phyloP scores from a whole-genome alignment of 2,888 invertebrate species.

The Apantesis nais region DNA sequence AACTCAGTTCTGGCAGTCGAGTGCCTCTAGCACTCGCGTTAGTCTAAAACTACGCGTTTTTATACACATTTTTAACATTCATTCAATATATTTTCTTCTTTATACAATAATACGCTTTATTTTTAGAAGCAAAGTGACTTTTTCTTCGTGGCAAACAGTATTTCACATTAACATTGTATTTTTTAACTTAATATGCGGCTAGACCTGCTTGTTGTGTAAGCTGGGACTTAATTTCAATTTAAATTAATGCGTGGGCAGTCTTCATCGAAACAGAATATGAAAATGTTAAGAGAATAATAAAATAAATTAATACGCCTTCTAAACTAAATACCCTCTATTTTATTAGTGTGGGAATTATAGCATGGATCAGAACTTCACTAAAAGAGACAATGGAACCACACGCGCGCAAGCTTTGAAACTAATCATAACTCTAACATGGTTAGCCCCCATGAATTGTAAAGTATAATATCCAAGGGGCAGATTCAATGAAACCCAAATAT shows the following conservation, averaged over 20 bases:
- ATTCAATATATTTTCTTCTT: slow-evolving; percentile 1
- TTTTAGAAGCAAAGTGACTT: slow-evolving; percentile 3
- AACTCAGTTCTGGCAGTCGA: slow-evolving; percentile 49
- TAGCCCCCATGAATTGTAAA: neutral
- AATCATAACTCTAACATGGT: neutral
- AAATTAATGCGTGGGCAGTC: neutral
- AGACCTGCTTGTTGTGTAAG: neutral
- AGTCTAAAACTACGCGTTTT: slow-evolving; percentile 40
- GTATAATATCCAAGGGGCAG: neutral
- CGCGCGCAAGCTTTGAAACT: neutral
- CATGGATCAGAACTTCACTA: neutral
- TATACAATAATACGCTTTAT: slow-evolving; percentile 21
- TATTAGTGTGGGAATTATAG: neutral
- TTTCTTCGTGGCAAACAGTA: neutral
- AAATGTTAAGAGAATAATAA: neutral
- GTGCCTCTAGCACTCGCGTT: slow-evolving; percentile 28
- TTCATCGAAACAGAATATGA: neutral
- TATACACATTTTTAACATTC: slow-evolving; percentile 20
- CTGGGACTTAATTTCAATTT: neutral
- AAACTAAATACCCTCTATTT: too few relatives aligned
- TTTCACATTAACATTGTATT: neutral
- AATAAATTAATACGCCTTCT: neutral
- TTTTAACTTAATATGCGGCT: neutral
- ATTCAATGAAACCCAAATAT: neutral
- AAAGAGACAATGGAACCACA: neutral